Evolutionary conservation across 2,888 invertebrate species (phyloP), one percentile per base, ranked within the genome.

Genomic region (Drosophila kokeensis): DNA sequence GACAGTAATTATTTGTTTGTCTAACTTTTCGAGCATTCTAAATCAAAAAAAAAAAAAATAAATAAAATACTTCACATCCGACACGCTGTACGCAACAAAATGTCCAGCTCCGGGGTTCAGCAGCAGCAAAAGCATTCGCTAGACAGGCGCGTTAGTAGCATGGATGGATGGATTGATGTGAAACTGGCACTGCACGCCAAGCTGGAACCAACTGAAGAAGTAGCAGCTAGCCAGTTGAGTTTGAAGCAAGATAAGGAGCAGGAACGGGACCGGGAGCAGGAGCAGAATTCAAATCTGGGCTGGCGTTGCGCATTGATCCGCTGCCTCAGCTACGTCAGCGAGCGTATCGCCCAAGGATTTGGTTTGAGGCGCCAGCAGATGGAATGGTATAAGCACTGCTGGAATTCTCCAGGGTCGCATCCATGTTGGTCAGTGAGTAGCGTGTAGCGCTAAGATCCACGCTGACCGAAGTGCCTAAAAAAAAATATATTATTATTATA

Each of bases 371-470:
- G 55, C 5, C 82, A 75, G 52, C 77, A 77, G 42, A 58, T 66
- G 1, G 54, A 55, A 8, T 83, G 83, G 83, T 87, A 83, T 48
- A 83, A 82, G 11, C 71, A 84, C 34, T 87, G 87, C 68, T 83
- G 82, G 84, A 64, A 71, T 2, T 57, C 53, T 60, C 84, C 71
- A 8, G 64, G 58, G 0, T 53, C 73, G 58, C 24, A 15, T 65
- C 0, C 18, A 29, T 8, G 4, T 8, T 4, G 10, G 40, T 10
- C 40, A n/a, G 4, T 4, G 10, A 40, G n/a, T 8, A 18, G 40
- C 8, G 40, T 18, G 4, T n/a, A 40, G 10, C 8, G 38, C 38
- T 10, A 18, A 18, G 38, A 38, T 18, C 29, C 3, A 29, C 27
- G 11, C 29, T 24, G 24, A 21, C 24, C 4, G 64, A 32, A 1